Base-by-base conservation (phyloP, 2,888 invertebrate genomes). In the Polydesmus complanatus region DNA sequence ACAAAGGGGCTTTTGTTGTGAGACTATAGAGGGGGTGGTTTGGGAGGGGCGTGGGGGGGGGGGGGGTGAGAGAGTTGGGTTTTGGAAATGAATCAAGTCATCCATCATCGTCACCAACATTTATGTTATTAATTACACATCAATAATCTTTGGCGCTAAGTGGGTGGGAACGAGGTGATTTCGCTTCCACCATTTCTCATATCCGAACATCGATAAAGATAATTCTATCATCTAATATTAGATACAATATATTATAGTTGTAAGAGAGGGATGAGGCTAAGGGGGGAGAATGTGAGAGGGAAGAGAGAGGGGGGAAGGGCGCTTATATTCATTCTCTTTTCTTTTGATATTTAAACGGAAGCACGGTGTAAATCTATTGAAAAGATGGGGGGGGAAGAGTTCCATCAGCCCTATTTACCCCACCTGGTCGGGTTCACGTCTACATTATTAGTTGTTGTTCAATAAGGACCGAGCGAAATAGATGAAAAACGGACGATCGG, bases 101-200 rank as follows among this genome's bases (percentile, higher is more conserved):
- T 57, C 57, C 49, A 57, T 57, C 57, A 57, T 57, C 23, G 49
- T 57, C 50, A 50, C 23, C 23, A 57, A 19, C 57, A 57, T 57
- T 57, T 57, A 50, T 50, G 57, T 57, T 57, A 57, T 50, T 57
- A 57, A 57, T 57, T 57, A 57, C 50, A 57, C 57, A 57, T 57
- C 57, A 57, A 57, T 57, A 57, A 57, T 57, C 50, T 37, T 37
- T 37, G 37, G 37, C 37, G 37, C 8, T 5, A 8, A 37, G 14
- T 37, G 37, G 37, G 37, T 37, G 37, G 37, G 8, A n/a, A n/a
- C 14, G 37, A 37, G 37, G 37, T 37, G 37, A 5, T 14, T 37
- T 5, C 8, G 8, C 37, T 5, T n/a, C n/a, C n/a, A n/a, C n/a
- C n/a, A n/a, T n/a, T n/a, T n/a, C n/a, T n/a, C n/a, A n/a, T 37